Conservation (phyloP, 2,797 vertebrate species). For the Sarcoramphus papa region DNA sequence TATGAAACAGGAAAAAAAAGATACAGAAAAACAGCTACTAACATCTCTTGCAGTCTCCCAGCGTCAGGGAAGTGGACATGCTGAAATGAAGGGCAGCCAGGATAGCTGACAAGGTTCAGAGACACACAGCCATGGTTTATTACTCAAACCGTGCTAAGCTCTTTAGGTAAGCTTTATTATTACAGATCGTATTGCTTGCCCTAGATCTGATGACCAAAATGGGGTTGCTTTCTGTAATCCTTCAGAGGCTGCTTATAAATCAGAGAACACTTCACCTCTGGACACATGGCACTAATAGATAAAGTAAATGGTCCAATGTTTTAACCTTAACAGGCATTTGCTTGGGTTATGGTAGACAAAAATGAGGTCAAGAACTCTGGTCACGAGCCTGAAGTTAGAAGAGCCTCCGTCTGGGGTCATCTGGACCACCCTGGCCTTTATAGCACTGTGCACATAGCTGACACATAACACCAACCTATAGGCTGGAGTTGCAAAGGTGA, state of each 20-base stretch:
- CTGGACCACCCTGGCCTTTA: neutral
- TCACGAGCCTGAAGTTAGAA: neutral
- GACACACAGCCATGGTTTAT: neutral
- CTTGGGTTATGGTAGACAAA: neutral
- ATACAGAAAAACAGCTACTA: neutral
- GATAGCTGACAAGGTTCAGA: neutral
- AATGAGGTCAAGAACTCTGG: slow-evolving; percentile 16
- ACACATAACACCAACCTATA: accelerated
- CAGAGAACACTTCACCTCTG: slow-evolving; percentile 9
- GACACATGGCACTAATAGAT: neutral
- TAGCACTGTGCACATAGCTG: neutral
- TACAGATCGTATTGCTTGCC: slow-evolving; percentile 33
- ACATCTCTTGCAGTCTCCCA: neutral
- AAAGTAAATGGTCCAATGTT: neutral
- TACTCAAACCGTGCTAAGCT: neutral
- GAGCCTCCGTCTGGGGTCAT: neutral
- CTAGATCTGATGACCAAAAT: slow-evolving; percentile 23
- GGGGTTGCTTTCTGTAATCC: slow-evolving; percentile 17
- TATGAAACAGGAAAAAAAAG: neutral
- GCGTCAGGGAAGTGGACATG: neutral
- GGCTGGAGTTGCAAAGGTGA: neutral
- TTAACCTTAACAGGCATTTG: slow-evolving; percentile 5
- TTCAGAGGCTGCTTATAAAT: slow-evolving; percentile 42
- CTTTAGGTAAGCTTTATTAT: slow-evolving; percentile 30
- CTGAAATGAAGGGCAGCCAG: neutral